phyloP scores from a whole-genome alignment of 2,888 invertebrate genomes.

The Eumacrocentrus americanus region DNA sequence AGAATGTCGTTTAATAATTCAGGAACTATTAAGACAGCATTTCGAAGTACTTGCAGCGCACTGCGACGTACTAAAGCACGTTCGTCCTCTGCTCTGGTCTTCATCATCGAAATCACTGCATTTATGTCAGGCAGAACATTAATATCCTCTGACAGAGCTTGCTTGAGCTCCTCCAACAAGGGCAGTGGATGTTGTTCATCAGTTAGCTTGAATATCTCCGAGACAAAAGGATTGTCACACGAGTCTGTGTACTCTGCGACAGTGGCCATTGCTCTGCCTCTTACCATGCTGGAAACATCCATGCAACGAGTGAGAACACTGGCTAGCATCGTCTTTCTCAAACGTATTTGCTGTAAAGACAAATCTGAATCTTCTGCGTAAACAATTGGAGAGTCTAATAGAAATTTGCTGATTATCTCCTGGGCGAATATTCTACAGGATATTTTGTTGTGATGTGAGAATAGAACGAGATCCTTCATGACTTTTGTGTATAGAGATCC shows the following conservation, averaged over 20 bases:
- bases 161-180: constrained; percentile 39
- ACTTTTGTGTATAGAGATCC: constrained; percentile 33
- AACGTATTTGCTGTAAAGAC: not conserved
- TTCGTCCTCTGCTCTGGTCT: constrained; percentile 62
- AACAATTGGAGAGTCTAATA: constrained; percentile 45
- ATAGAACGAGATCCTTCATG: constrained; percentile 44
- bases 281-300: constrained; percentile 67
- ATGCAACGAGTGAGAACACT: constrained; percentile 64
- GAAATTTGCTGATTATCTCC: constrained; percentile 62
- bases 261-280: constrained; percentile 68
- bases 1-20: constrained; percentile 35
- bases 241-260: constrained; percentile 64
- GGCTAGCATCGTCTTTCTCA: constrained; percentile 57
- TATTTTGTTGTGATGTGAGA: constrained; percentile 60
- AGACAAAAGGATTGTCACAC: constrained; percentile 30
- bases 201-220: constrained; percentile 37
- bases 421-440: constrained; percentile 62
- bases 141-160: constrained; percentile 34
- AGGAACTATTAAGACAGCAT: constrained; percentile 43
- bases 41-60: constrained; percentile 48
- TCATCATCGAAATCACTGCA: constrained; percentile 57
- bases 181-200: constrained; percentile 39
- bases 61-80: constrained; percentile 64
- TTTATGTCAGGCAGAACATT: constrained; percentile 53
- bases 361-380: not conserved